A percentile compares a stretch with the other conserved stretches of the same genome.
These are phyloP conservation scores for Callithrix jacchus DNA, from an alignment of 2,113 vertebrate species.

Conservation along the genomic window DNA sequence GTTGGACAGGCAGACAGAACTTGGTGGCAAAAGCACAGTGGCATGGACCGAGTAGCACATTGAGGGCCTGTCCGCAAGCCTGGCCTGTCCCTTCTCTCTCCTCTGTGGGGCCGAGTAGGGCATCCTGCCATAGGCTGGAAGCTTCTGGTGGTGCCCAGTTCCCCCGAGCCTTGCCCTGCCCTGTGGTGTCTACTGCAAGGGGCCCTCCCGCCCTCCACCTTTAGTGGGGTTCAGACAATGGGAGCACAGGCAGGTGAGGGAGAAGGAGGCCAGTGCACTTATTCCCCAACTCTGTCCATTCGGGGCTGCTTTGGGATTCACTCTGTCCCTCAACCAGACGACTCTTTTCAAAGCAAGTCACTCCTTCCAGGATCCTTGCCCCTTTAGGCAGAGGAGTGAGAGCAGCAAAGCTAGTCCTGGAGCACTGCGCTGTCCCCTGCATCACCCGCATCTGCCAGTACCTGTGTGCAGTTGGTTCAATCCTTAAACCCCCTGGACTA, in stretches of 20 bases:
- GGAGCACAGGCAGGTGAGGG: too few relatives aligned
- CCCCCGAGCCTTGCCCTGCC: neutral
- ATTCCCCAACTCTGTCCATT: neutral
- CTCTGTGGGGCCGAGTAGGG: neutral
- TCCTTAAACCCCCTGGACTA: neutral
- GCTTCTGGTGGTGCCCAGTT: neutral
- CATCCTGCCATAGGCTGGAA: neutral
- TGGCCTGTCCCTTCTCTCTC: neutral
- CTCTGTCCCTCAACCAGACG: neutral
- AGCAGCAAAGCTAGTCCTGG: neutral
- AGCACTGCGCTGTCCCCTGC: rapidly evolving
- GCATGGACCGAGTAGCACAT: rapidly evolving
- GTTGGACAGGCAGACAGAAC: neutral
- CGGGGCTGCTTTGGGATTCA: neutral
- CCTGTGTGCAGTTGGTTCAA: neutral
- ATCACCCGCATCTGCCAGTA: neutral
- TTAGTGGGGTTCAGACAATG: neutral
- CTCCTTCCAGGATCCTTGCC: neutral
- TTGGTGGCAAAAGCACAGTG: rapidly evolving
- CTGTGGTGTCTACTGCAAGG: too few relatives aligned
- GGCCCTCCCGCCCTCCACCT: neutral
- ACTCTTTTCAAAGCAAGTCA: neutral
- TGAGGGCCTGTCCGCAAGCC: neutral
- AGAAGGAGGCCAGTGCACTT: too few relatives aligned
- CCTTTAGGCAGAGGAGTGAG: neutral